These are phyloP conservation scores for Phthorimaea operculella DNA, from an alignment of 1,140 invertebrate species.

Conservation along the genomic window DNA sequence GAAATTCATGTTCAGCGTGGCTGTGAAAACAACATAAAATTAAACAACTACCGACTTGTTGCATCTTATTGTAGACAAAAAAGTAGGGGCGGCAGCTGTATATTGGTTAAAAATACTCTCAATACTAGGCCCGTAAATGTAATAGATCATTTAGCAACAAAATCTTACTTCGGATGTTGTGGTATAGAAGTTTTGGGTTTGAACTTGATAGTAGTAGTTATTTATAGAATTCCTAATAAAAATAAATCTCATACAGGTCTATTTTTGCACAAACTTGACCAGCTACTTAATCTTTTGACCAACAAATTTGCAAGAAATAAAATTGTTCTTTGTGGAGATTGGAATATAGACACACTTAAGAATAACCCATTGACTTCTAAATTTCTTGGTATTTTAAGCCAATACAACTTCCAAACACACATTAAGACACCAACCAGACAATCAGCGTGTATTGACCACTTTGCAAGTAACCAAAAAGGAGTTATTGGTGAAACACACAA, in stretches of 20 bases:
- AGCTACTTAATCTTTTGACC: background rate
- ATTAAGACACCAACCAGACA: background rate
- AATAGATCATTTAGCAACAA: background rate
- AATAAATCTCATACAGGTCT: background rate
- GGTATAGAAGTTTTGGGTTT: background rate
- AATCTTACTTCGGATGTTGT: background rate
- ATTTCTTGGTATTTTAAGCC: background rate
- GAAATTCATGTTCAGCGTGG: background rate
- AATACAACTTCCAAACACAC: background rate
- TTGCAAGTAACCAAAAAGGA: background rate
- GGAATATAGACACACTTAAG: background rate
- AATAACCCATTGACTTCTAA: background rate
- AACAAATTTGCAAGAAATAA: background rate
- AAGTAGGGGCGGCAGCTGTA: background rate
- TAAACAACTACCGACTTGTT: background rate
- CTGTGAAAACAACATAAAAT: background rate
- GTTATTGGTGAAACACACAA: background rate
- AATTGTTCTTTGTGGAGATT: no score
- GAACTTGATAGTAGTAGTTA: background rate
- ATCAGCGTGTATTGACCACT: background rate
- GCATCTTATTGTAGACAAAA: background rate
- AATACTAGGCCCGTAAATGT: background rate
- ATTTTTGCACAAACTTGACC: background rate
- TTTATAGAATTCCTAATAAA: background rate
- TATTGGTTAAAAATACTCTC: background rate